phyloP scores from a whole-genome alignment of 2,888 invertebrate species.

The Incurvaria masculella region DNA sequence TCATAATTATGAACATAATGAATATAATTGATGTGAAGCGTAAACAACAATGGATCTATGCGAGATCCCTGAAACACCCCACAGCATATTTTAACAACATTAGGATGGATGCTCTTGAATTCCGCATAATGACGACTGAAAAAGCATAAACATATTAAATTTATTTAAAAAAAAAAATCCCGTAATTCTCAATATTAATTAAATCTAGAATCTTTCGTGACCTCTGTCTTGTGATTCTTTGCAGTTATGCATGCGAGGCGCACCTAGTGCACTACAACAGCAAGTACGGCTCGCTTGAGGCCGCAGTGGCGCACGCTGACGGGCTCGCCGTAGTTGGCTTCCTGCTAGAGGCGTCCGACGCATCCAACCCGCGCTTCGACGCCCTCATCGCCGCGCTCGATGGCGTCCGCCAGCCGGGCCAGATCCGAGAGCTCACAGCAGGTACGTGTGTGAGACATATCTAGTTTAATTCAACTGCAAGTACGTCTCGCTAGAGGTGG shows the following conservation, averaged over 20 bases:
- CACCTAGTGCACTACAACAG: conserved; percentile 77
- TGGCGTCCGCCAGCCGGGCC: conserved; percentile 35
- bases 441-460: conserved; percentile 64
- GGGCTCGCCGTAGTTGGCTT: conserved; percentile 70
- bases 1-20: too few relatives aligned
- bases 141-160: too few relatives aligned
- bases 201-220: too few relatives aligned
- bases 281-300: conserved; percentile 62
- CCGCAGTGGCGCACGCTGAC: conserved; percentile 65
- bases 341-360: conserved; percentile 58
- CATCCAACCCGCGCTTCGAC: conserved; percentile 59
- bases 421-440: conserved; percentile 33
- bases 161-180: too few relatives aligned
- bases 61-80: too few relatives aligned
- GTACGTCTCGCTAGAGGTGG: conserved; percentile 61
- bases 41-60: too few relatives aligned
- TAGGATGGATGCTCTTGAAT: too few relatives aligned
- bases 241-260: conserved; percentile 69
- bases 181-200: too few relatives aligned
- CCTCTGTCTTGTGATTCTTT: too few relatives aligned
- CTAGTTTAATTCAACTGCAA: conserved; percentile 75
- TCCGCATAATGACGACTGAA: too few relatives aligned
- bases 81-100: too few relatives aligned
- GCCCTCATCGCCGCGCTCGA: conserved; percentile 55
- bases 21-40: too few relatives aligned